phyloP scores from a whole-genome alignment of 2,888 invertebrate genomes.

The Hofmannophila pseudospretella region DNA sequence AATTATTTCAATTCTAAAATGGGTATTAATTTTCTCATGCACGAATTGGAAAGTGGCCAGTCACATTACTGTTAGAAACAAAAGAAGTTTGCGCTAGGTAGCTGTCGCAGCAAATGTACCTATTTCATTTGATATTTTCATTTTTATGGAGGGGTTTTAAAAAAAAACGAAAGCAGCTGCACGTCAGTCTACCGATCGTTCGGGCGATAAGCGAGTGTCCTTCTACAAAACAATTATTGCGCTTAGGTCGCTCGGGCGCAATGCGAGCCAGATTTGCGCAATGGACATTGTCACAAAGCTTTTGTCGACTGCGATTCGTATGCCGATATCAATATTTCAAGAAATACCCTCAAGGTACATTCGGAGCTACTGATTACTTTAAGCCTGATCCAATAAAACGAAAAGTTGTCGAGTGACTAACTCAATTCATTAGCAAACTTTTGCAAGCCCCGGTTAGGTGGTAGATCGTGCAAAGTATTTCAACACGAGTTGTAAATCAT shows the following conservation, averaged over 20 bases:
- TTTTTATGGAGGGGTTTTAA: slow-evolving; percentile 39
- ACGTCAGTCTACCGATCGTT: slow-evolving; percentile 48
- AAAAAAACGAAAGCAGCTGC: slow-evolving; percentile 62
- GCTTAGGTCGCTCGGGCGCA: slow-evolving; percentile 33
- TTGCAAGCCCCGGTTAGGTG: too few species aligned
- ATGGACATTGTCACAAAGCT: slow-evolving; percentile 43
- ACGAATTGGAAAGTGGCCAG: background rate
- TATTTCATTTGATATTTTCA: slow-evolving; percentile 29
- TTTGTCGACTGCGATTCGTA: slow-evolving; percentile 43
- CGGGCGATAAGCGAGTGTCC: slow-evolving; percentile 60
- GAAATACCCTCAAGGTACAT: slow-evolving; percentile 19
- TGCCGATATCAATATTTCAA: slow-evolving; percentile 33
- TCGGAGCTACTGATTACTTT: too few species aligned
- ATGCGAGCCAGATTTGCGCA: slow-evolving; percentile 53
- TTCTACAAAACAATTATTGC: slow-evolving; percentile 71
- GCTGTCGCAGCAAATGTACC: slow-evolving; percentile 17
- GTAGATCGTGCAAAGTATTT: too few species aligned
- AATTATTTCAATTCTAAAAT: too few species aligned
- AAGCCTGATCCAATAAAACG: too few species aligned
- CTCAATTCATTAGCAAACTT: too few species aligned
- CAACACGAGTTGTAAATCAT: too few species aligned
- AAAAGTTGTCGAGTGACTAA: too few species aligned
- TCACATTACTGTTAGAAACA: background rate
- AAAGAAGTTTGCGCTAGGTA: background rate
- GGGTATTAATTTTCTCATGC: slow-evolving; percentile 9